Percentiles rank a stretch among this genome's conserved stretches.
These are phyloP conservation scores for Emydoidea blandingii DNA, from an alignment of 2,797 vertebrate species.

Conservation along the genomic window DNA sequence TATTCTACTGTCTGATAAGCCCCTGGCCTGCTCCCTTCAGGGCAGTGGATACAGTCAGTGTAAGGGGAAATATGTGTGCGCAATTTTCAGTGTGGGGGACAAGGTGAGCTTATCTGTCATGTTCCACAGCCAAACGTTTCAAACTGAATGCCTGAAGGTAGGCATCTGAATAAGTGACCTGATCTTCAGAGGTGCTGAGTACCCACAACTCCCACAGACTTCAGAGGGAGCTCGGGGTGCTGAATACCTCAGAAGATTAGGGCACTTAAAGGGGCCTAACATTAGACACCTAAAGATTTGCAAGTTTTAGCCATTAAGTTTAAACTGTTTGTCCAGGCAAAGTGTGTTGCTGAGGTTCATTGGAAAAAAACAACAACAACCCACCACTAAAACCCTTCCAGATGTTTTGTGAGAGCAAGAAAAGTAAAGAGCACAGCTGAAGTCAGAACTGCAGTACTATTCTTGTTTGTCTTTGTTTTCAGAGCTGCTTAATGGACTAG, in stretches of 20 bases:
- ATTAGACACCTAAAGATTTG: background rate
- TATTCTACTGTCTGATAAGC: background rate
- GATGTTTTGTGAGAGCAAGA: background rate
- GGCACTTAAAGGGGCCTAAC: background rate
- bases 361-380: background rate
- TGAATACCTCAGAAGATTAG: background rate
- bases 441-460: background rate
- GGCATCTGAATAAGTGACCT: background rate
- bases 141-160: background rate
- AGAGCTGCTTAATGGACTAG: background rate
- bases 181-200: background rate
- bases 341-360: background rate
- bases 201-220: background rate
- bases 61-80: accelerated
- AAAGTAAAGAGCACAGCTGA: background rate
- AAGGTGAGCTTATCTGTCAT: background rate
- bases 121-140: background rate
- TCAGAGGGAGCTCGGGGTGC: accelerated
- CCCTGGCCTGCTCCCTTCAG: background rate
- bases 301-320: background rate
- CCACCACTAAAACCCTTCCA: background rate
- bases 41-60: background rate
- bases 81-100: background rate
- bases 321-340: background rate
- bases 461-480: constrained; percentile 4